Percentiles rank a stretch among this genome's conserved stretches.
Evolutionary conservation across 64 coral and sea anemone species (phyloP).

Genomic region (Dendronephthya gigantea): DNA sequence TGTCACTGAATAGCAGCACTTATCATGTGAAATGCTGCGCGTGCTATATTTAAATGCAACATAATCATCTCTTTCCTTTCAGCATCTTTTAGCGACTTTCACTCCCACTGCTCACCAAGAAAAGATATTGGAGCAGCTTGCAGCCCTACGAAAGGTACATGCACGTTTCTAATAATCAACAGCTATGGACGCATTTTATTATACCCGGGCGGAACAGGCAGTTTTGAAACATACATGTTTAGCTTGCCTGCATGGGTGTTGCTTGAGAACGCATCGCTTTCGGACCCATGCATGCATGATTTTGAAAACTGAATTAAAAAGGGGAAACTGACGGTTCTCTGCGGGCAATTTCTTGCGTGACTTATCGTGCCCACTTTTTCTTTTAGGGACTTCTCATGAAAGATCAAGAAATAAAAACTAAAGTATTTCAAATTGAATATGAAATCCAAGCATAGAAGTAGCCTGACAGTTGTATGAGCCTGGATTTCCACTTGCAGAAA

Average conservation of each 20-base stretch:
- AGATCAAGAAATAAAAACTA: neutral
- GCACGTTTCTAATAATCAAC: neutral
- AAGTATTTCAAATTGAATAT: neutral
- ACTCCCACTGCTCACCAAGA: conserved; percentile 12
- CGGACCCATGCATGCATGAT: too few relatives aligned
- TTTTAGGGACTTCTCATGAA: conserved; percentile 5
- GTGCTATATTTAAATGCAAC: too few relatives aligned
- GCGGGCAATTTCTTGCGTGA: neutral
- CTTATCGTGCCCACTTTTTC: too few relatives aligned
- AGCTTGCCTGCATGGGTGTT: too few relatives aligned
- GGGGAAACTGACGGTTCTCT: neutral
- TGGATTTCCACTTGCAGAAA: too few relatives aligned
- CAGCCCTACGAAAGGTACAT: neutral
- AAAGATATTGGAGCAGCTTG: neutral
- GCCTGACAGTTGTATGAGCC: too few relatives aligned
- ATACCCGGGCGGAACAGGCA: neutral
- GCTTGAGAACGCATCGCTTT: too few relatives aligned
- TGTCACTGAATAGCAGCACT: too few relatives aligned
- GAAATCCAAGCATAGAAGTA: neutral
- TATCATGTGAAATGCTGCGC: too few relatives aligned
- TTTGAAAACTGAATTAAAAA: too few relatives aligned
- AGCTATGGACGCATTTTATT: too few relatives aligned
- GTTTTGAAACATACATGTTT: neutral
- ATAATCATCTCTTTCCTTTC: neutral
- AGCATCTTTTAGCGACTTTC: neutral